A percentile compares a stretch with the other conserved stretches of the same genome.
phyloP scores from a whole-genome alignment of 2,113 vertebrate genomes.

The Lichenostomus cassidix region DNA sequence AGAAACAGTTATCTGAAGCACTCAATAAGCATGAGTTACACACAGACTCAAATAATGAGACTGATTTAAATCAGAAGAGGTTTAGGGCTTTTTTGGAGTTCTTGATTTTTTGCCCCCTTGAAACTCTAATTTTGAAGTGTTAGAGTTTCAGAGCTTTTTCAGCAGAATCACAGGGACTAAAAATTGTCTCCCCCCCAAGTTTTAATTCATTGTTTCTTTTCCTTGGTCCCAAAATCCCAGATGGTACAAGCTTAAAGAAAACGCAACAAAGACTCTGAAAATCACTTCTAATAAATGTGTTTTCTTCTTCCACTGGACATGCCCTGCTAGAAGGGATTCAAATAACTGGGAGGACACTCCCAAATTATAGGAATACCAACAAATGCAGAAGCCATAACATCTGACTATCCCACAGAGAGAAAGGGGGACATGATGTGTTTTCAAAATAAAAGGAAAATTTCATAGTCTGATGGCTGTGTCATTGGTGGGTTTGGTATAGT shows the following conservation, averaged over 20 bases:
- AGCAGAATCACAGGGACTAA: not conserved
- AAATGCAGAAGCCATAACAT: not conserved
- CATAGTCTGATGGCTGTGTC: not conserved
- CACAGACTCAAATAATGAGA: not conserved
- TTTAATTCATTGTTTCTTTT: not conserved
- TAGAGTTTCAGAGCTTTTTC: not conserved
- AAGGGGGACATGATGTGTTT: not conserved
- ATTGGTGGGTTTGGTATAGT: not conserved
- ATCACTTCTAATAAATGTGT: rapidly evolving
- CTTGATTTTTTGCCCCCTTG: not conserved
- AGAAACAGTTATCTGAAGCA: not conserved
- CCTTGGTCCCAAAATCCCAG: not conserved
- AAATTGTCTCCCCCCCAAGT: not conserved
- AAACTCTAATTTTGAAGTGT: not conserved
- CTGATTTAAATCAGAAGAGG: not conserved
- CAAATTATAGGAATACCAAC: not conserved
- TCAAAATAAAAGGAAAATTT: not conserved
- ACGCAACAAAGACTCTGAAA: not conserved
- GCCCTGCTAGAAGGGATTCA: not conserved
- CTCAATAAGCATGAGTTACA: not conserved
- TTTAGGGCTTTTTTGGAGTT: not conserved
- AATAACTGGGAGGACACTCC: not conserved
- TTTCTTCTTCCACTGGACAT: not conserved
- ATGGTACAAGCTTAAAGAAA: not conserved
- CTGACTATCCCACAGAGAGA: not conserved